Evolutionary conservation across 1,140 invertebrate species (phyloP).

Genomic region (Hyphantria cunea): DNA sequence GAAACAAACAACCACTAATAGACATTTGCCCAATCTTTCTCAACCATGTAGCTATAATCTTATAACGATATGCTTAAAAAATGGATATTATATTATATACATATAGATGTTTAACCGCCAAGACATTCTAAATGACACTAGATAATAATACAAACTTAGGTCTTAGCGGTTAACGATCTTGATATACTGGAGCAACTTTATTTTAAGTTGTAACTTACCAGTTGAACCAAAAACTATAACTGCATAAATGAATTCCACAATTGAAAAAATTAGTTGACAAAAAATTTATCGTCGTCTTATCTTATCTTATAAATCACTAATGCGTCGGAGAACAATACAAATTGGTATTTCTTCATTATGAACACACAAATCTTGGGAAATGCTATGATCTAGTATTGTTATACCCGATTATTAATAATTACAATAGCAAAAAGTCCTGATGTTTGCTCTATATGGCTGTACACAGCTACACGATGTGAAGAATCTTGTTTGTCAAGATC

Average conservation of each 20-base stretch:
- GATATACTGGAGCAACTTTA: too few species aligned
- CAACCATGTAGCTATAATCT: too few species aligned
- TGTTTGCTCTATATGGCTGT: slow-evolving; percentile 11
- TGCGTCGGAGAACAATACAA: slow-evolving; percentile 10
- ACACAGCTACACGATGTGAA: background rate
- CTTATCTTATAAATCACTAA: slow-evolving; percentile 22
- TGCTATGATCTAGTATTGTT: slow-evolving; percentile 8
- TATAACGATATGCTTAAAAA: too few species aligned
- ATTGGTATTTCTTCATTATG: slow-evolving; percentile 11
- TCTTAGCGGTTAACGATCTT: too few species aligned
- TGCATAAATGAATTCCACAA: background rate
- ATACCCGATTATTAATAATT: slow-evolving; percentile 19
- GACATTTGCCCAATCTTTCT: too few species aligned
- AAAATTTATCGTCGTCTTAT: slow-evolving; percentile 24
- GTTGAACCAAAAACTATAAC: too few species aligned
- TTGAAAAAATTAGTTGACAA: slow-evolving; percentile 11
- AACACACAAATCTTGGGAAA: slow-evolving; percentile 15
- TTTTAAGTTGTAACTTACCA: too few species aligned
- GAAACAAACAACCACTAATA: too few species aligned
- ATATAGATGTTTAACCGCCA: too few species aligned
- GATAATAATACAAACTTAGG: too few species aligned
- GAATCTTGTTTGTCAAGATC: slow-evolving; percentile 18
- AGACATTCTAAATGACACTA: too few species aligned
- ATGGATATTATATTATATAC: too few species aligned
- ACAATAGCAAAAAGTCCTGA: slow-evolving; percentile 13